Base-by-base conservation (phyloP, 1,140 invertebrate genomes). In the Sogatella furcifera region DNA sequence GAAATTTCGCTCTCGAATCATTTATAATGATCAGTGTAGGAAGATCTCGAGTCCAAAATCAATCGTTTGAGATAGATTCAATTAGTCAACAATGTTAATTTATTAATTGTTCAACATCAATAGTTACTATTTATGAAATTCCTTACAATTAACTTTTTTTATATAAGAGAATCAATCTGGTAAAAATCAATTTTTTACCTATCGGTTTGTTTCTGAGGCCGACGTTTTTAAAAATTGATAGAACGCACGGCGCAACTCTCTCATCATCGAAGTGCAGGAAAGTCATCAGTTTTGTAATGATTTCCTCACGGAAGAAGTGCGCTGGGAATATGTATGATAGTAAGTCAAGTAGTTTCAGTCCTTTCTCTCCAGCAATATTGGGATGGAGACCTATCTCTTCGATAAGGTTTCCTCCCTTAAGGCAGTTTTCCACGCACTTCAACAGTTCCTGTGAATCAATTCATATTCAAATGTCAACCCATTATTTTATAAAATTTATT, bases 301-400 rank as follows among this genome's bases (percentile, higher is more conserved):
- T 86, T 68, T 92, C 89, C 62, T 86, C 81, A 70, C 91, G 86
- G 57, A 93, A 81, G 73, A 97, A 98, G 75, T 95, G 91, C 2
- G 88, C 84, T 1, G 94, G 91, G 74, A 95, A 97, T 52, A 95
- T 90, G 72, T 88, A 89, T 5, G 93, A 90, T 41, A 97, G 75
- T 70, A 86, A 85, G 67, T 89, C 85, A 11, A 95, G 79, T 57
- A 95, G 75, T 69, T 86, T 88, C 0, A 92, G 75, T 4, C 89
- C 90, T 63, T 87, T 84, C 69, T 92, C 89, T 4, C 87, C 89
- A 11, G 89, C 89, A 62, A 86, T 88, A 65, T 83, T 81, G 2
- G 84, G 81, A 69, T 89, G 85, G 46, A 92, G 80, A 28, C 87
- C 88, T 49, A 89, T 80, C 71, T 89, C 85, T 67, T 88, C 83